A percentile compares a stretch with the other conserved stretches of the same genome.
Evolutionary conservation across 23 tunicate species (phyloP).

Genomic region (Styela plicata): DNA sequence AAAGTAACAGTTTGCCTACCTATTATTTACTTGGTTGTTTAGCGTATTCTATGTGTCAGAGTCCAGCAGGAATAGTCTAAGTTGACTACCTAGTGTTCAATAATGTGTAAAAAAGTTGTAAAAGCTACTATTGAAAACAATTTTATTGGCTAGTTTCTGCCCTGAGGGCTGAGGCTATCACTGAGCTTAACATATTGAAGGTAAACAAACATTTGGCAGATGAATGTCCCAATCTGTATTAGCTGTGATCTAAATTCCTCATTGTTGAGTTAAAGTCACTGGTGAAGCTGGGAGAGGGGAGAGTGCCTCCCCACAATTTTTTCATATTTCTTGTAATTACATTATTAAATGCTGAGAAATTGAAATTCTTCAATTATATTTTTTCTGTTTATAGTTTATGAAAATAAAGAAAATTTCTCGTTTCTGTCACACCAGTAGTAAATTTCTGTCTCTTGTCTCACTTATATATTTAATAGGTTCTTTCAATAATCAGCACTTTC

Average conservation of each 20-base stretch:
- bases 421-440: not conserved
- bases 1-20: no score
- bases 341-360: not conserved
- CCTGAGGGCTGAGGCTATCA: not conserved
- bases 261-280: no score
- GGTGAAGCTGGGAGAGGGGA: no score
- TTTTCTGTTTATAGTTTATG: not conserved
- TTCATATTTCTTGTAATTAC: not conserved
- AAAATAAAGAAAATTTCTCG: not conserved
- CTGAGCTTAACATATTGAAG: not conserved
- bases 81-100: no score
- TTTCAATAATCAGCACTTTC: not conserved
- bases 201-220: not conserved
- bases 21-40: no score
- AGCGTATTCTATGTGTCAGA: no score
- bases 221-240: not conserved
- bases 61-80: no score
- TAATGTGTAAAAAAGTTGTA: not conserved
- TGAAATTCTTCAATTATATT: not conserved
- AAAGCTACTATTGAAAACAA: not conserved
- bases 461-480: no score
- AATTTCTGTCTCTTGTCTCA: not conserved
- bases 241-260: not conserved
- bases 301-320: no score
- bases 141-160: not conserved